A percentile compares a stretch with the other conserved stretches of the same genome.
Evolutionary conservation across 2,888 invertebrate genomes (phyloP).

Genomic region (Philereme vetulata): DNA sequence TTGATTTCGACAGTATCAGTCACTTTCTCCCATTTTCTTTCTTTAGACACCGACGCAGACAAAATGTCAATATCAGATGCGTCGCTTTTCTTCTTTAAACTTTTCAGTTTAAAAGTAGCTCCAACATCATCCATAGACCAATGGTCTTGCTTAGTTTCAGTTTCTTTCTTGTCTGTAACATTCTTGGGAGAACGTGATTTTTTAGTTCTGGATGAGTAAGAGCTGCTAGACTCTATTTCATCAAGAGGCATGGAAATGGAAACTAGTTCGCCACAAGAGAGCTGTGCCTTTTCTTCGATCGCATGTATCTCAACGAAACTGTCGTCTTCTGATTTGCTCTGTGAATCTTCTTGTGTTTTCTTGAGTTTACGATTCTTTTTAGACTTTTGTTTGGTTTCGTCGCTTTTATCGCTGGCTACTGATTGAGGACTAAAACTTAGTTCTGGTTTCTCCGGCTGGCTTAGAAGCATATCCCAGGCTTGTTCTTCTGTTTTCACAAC

Average conservation of each 20-base stretch:
- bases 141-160: conserved; percentile 44
- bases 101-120: conserved; percentile 35
- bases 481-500: conserved; percentile 71
- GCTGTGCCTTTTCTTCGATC: conserved; percentile 69
- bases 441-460: conserved; percentile 57
- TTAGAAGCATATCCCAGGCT: conserved; percentile 75
- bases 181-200: conserved; percentile 63
- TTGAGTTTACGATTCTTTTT: conserved; percentile 66
- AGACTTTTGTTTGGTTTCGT: conserved; percentile 63
- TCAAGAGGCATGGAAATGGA: conserved; percentile 71
- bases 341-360: conserved; percentile 62
- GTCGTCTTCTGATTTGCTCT: conserved; percentile 66
- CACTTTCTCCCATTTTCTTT: conserved; percentile 40
- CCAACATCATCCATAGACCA: conserved; percentile 45
- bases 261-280: conserved; percentile 67
- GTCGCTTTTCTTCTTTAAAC: conserved; percentile 36
- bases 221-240: conserved; percentile 55
- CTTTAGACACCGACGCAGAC: conserved; percentile 41
- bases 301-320: conserved; percentile 79
- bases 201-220: conserved; percentile 59
- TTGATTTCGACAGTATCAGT: conserved; percentile 39
- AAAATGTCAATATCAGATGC: conserved; percentile 39
- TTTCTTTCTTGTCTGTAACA: conserved; percentile 56
- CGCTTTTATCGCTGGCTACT: conserved; percentile 42
- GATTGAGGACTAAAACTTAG: conserved; percentile 42